Percentiles rank a stretch among this genome's conserved stretches.
Conservation (phyloP, 2,797 vertebrate species). For the Falco rusticolus region DNA sequence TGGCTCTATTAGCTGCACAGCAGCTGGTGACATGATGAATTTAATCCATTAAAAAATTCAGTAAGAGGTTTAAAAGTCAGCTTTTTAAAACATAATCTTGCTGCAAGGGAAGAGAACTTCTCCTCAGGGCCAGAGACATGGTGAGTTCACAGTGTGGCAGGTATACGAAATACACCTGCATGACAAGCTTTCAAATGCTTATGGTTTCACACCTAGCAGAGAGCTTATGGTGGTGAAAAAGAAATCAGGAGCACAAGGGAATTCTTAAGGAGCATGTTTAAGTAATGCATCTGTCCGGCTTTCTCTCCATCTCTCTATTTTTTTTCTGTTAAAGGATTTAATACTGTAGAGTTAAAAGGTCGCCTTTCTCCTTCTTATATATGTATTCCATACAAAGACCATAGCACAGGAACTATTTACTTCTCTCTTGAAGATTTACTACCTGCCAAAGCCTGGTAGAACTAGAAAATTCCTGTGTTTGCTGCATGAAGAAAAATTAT, state of each 20-base stretch:
- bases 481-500: background rate
- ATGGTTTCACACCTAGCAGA: constrained; percentile 44
- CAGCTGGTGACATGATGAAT: constrained; percentile 89
- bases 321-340: constrained; percentile 8
- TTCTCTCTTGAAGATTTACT: background rate
- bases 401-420: background rate
- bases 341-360: background rate
- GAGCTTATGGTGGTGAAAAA: background rate
- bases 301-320: background rate
- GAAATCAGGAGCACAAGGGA: background rate
- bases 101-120: constrained; percentile 81
- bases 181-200: constrained; percentile 39
- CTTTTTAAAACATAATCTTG: constrained; percentile 88
- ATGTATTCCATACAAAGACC: background rate
- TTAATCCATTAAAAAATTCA: constrained; percentile 89
- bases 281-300: background rate
- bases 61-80: constrained; percentile 89
- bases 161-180: constrained; percentile 71
- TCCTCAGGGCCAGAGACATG: constrained; percentile 77
- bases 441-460: background rate
- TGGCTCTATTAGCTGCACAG: constrained; percentile 87
- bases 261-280: background rate
- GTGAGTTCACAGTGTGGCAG: constrained; percentile 77
- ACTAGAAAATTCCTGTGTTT: background rate
- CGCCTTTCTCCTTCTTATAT: background rate